Percentiles rank a stretch among this genome's conserved stretches.
These are phyloP conservation scores for Sebastes goodei DNA, from an alignment of 2,797 vertebrate genomes.

Conservation along the genomic window DNA sequence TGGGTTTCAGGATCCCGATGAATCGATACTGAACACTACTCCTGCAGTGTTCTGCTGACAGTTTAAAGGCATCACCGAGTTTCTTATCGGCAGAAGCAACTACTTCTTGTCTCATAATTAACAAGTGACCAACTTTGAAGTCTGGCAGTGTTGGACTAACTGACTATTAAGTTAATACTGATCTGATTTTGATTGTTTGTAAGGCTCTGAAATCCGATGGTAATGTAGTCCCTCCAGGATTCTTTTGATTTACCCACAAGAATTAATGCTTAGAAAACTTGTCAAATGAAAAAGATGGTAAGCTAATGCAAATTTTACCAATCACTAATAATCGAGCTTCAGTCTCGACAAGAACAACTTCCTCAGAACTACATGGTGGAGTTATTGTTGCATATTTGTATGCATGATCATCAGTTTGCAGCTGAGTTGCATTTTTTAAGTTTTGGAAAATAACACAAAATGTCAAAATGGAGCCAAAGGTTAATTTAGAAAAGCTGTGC, in stretches of 20 bases:
- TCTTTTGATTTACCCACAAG: neutral
- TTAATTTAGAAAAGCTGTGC: neutral
- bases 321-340: neutral
- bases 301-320: neutral
- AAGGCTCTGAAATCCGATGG: neutral
- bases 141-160: neutral
- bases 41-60: neutral
- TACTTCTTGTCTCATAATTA: neutral
- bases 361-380: neutral
- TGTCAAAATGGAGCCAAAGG: neutral
- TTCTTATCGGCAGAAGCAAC: neutral
- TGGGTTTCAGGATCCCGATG: neutral
- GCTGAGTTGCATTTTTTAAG: neutral
- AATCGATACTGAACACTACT: neutral
- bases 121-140: neutral
- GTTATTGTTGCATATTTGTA: neutral
- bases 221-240: conserved; percentile 14
- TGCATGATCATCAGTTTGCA: neutral
- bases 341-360: neutral
- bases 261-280: neutral
- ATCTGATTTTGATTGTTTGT: neutral
- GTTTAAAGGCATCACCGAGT: neutral
- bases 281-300: neutral
- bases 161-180: neutral
- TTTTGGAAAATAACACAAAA: neutral